Conservation (phyloP, 2,888 invertebrate genomes). For the Cheilosia soror region DNA sequence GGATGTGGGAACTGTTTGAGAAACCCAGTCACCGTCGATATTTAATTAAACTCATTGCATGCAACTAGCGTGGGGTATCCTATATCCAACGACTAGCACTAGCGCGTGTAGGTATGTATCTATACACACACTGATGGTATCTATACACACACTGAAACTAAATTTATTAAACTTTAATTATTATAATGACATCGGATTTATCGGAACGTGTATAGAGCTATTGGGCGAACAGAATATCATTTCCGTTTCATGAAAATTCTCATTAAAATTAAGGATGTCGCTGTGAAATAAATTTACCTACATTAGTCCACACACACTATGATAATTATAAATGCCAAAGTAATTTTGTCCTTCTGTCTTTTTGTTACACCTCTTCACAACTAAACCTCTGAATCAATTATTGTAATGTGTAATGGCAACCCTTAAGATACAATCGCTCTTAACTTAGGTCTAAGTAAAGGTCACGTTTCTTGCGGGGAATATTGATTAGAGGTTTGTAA, state of each 20-base stretch:
- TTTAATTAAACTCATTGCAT: conserved; percentile 35
- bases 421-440: too few relatives aligned
- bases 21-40: conserved; percentile 15
- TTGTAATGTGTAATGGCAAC: too few relatives aligned
- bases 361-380: too few relatives aligned
- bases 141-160: neutral
- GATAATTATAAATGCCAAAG: too few relatives aligned
- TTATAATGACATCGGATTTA: conserved; percentile 13
- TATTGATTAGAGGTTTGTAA: too few relatives aligned
- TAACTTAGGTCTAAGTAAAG: too few relatives aligned
- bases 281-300: neutral
- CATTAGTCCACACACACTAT: too few relatives aligned
- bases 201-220: neutral
- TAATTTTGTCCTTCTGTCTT: too few relatives aligned
- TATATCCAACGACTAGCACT: neutral
- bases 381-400: too few relatives aligned
- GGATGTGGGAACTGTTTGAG: conserved; percentile 12
- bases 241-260: conserved; percentile 45
- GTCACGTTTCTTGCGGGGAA: too few relatives aligned
- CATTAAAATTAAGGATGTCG: conserved; percentile 19
- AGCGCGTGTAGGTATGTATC: neutral
- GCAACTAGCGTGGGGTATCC: conserved; percentile 10
- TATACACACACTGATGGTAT: neutral
- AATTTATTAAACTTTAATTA: conserved; percentile 47
- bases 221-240: conserved; percentile 1